phyloP scores from a whole-genome alignment of 2,113 vertebrate species.

The Salvelinus alpinus region DNA sequence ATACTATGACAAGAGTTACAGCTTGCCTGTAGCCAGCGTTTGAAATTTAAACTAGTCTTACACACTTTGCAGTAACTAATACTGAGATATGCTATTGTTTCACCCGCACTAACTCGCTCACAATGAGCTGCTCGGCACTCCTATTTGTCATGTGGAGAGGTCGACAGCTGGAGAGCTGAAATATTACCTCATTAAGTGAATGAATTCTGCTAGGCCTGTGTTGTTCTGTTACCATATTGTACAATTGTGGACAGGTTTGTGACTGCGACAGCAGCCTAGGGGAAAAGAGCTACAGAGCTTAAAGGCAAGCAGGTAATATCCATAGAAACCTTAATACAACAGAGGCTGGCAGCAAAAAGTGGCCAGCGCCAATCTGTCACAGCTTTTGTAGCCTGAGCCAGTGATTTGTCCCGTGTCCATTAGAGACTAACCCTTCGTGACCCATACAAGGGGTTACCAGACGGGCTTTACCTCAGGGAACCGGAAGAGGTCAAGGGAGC shows the following conservation, averaged over 20 bases:
- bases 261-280: constrained; percentile 4
- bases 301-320: constrained; percentile 13
- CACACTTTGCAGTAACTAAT: background rate
- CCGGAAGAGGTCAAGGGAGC: constrained; percentile 44
- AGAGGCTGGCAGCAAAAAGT: constrained; percentile 14
- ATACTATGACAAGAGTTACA: background rate
- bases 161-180: constrained; percentile 21
- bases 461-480: constrained; percentile 61
- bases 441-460: constrained; percentile 57
- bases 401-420: constrained; percentile 51
- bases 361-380: constrained; percentile 6
- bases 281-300: constrained; percentile 7
- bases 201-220: background rate
- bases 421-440: constrained; percentile 47
- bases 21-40: too few relatives aligned
- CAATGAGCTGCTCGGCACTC: background rate
- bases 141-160: constrained; percentile 9
- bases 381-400: constrained; percentile 24
- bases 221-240: constrained; percentile 6
- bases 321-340: constrained; percentile 26
- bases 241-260: constrained; percentile 8
- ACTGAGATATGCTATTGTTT: background rate
- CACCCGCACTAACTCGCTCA: background rate
- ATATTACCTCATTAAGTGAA: constrained; percentile 16
- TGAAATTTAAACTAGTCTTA: background rate